Evolutionary conservation across 2,113 vertebrate species (phyloP), one percentile per base, ranked within the genome.

Genomic region (Atractosteus spatula): DNA sequence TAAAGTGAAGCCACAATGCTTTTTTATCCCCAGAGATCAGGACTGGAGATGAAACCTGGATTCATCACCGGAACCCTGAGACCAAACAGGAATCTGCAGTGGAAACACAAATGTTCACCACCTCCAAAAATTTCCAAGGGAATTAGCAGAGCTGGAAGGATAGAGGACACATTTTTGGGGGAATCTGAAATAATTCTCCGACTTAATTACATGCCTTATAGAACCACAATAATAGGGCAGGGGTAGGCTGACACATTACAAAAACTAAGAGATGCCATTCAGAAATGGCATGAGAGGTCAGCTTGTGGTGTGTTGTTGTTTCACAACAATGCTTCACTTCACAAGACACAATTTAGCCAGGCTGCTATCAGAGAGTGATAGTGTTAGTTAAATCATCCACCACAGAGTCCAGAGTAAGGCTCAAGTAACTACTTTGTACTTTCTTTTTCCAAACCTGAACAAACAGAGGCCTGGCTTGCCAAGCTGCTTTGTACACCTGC

Each of bases 311-410:
- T 71, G 55, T 55, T 55, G 69, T 47, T 56, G 67, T 55, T 74
- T 73, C 47, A 10, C 5, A 51, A 51, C 47, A 51, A 51, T 51
- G 44, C 55, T 75, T 29, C 70, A 65, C 56, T 71, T n/a, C n/a
- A 41, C 42, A 51, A 51, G 70, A 71, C 62, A 76, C 66, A 41
- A 66, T 63, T 51, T 62, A 55, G n/a, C 47, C 65, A 67, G 75
- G 72, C 47, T 7, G 47, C 47, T 10, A 51, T 51, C 47, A 74
- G 71, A 71, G 71, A 72, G 80, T 86, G 86, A 84, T 83, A 75
- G 81, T 82, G 59, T 41, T 79, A 86, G 83, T 81, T 84, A 55
- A 88, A 84, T 82, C 83, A 84, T 72, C 74, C 51, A 41, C 62
- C 68, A 54, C 69, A 51, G 5, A 51, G 10, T 51, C 47, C 47